phyloP scores from a whole-genome alignment of 2,113 vertebrate genomes.

The Sturnus vulgaris region DNA sequence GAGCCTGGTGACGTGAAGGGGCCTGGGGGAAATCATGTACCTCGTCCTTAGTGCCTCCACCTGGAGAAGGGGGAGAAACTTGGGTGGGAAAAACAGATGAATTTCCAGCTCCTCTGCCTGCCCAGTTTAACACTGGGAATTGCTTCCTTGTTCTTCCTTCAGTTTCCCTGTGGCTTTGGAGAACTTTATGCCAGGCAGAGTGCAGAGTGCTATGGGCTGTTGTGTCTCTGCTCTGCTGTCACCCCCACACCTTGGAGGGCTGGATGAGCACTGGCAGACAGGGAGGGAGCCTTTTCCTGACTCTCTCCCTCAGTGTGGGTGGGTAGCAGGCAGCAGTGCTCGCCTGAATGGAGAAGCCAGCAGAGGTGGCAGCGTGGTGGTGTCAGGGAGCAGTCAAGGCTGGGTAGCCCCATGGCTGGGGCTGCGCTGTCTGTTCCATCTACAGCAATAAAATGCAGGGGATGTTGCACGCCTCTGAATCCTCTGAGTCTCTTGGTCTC shows the following conservation, averaged over 20 bases:
- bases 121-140: background rate
- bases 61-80: background rate
- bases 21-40: slow-evolving; percentile 20
- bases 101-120: background rate
- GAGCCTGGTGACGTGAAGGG: fast-evolving
- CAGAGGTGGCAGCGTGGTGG: background rate
- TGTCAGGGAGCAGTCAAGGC: background rate
- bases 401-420: too few relatives aligned
- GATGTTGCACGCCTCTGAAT: background rate
- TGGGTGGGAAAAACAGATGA: background rate
- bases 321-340: background rate
- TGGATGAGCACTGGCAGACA: background rate
- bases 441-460: background rate
- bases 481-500: background rate
- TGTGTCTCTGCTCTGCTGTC: background rate
- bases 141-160: background rate
- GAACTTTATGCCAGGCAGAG: background rate
- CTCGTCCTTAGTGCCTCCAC: background rate
- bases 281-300: background rate
- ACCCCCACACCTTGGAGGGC: fast-evolving
- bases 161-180: background rate
- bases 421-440: background rate
- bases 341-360: background rate
- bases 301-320: background rate
- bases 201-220: fast-evolving